Evolutionary conservation across 1,140 invertebrate genomes (phyloP).

Genomic region (Bombus impatiens): DNA sequence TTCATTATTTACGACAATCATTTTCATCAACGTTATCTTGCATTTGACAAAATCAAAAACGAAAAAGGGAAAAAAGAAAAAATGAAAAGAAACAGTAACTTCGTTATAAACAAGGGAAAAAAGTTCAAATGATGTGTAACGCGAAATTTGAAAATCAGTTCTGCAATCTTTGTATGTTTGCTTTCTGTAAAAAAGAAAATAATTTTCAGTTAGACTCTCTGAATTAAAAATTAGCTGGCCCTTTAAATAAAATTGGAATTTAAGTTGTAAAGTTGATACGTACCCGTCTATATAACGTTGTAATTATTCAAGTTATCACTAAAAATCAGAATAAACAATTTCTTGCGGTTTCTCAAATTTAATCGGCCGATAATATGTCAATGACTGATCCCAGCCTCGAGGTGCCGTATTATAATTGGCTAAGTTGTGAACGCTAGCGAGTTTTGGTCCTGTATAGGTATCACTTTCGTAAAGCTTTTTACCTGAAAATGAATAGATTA

Average conservation of each 20-base stretch:
- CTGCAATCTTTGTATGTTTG: not conserved
- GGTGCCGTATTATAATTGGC: constrained; percentile 91
- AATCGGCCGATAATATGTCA: constrained; percentile 87
- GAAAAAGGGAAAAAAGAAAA: not conserved
- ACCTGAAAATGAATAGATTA: constrained; percentile 59
- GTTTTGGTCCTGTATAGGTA: constrained; percentile 78
- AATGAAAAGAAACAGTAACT: not conserved
- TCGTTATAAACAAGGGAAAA: constrained; percentile 1
- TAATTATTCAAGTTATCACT: constrained; percentile 57
- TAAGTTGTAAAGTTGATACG: not conserved
- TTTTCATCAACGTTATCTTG: constrained; percentile 9
- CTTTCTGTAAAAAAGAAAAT: constrained; percentile 18
- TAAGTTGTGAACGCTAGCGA: constrained; percentile 79
- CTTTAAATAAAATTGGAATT: not conserved
- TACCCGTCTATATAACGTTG: not conserved
- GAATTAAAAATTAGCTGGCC: not conserved
- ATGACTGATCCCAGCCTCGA: constrained; percentile 88
- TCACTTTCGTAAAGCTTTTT: constrained; percentile 69
- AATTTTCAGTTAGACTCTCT: not conserved
- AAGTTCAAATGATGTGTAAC: constrained; percentile 7
- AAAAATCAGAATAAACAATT: constrained; percentile 86
- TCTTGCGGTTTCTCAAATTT: constrained; percentile 84
- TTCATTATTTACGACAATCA: not conserved
- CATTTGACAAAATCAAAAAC: not conserved
- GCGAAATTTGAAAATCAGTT: not conserved